Evolutionary conservation across 2,113 vertebrate genomes (phyloP).

Genomic region (Cyanoderma ruficeps): DNA sequence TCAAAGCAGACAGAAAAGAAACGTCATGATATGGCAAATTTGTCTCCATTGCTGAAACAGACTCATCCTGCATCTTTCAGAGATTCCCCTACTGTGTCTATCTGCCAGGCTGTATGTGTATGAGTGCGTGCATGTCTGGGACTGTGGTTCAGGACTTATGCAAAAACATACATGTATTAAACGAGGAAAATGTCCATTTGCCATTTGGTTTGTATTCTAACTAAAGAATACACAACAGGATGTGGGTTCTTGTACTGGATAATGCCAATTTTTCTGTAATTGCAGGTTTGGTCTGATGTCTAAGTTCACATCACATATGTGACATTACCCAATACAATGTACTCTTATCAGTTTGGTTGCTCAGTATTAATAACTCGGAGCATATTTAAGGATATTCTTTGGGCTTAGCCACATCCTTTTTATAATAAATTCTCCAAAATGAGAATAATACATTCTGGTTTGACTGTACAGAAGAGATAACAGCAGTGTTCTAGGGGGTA

Average conservation of each 20-base stretch:
- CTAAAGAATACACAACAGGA: not conserved
- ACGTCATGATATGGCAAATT: rapidly evolving
- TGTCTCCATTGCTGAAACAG: not conserved
- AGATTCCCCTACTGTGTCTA: not conserved
- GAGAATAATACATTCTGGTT: conserved; percentile 7
- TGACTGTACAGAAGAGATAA: conserved; percentile 18
- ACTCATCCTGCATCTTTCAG: not conserved
- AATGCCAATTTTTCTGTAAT: conserved; percentile 1
- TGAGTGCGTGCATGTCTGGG: not conserved
- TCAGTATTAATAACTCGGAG: not conserved
- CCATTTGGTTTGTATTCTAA: not conserved
- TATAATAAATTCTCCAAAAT: conserved; percentile 25
- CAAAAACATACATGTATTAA: not conserved
- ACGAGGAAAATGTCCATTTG: not conserved
- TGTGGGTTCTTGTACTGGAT: not conserved
- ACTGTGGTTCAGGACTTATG: not conserved
- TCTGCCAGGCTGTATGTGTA: not conserved
- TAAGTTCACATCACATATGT: not conserved
- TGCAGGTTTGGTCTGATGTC: not conserved
- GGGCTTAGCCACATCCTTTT: not conserved
- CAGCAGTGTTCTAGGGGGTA: not conserved
- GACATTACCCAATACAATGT: conserved; percentile 14
- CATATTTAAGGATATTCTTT: conserved; percentile 21
- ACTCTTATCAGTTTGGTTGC: not conserved
- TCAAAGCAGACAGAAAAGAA: not conserved